Conservation (phyloP, 2,113 vertebrate species). For the Cinclus cinclus region DNA sequence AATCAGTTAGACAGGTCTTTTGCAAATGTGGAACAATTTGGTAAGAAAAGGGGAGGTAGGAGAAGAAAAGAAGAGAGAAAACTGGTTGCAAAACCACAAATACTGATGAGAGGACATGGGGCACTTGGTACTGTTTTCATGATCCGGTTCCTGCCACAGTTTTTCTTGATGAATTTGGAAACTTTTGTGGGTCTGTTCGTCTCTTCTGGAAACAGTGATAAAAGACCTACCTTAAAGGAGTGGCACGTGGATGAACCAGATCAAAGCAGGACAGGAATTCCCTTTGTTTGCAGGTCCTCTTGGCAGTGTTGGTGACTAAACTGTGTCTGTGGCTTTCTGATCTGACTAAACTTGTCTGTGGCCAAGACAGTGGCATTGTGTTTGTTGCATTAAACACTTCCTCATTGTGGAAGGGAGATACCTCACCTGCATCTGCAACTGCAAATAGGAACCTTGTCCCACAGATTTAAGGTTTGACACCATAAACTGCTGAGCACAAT, state of each 20-base stretch:
- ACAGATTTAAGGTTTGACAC: background rate
- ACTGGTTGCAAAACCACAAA: background rate
- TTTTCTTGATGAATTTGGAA: background rate
- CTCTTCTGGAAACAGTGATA: background rate
- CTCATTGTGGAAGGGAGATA: background rate
- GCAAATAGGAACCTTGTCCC: background rate
- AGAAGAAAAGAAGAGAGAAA: background rate
- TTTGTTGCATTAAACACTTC: background rate
- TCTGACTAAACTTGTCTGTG: background rate
- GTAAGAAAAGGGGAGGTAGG: accelerated
- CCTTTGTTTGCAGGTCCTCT: background rate
- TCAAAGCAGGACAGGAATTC: background rate
- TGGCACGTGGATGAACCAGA: background rate
- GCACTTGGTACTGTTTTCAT: background rate
- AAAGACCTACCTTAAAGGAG: background rate
- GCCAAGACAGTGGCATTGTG: background rate
- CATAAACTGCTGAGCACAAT: background rate
- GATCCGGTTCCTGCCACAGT: background rate
- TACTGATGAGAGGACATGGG: background rate
- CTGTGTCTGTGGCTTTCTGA: background rate
- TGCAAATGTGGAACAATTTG: background rate
- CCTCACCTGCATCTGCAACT: background rate
- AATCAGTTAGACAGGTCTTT: background rate
- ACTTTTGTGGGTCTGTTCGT: background rate
- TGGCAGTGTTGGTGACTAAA: background rate